Conservation (phyloP, 35 echinoderm and acorn worm genomes). For the Heliocidaris tuberculata region DNA sequence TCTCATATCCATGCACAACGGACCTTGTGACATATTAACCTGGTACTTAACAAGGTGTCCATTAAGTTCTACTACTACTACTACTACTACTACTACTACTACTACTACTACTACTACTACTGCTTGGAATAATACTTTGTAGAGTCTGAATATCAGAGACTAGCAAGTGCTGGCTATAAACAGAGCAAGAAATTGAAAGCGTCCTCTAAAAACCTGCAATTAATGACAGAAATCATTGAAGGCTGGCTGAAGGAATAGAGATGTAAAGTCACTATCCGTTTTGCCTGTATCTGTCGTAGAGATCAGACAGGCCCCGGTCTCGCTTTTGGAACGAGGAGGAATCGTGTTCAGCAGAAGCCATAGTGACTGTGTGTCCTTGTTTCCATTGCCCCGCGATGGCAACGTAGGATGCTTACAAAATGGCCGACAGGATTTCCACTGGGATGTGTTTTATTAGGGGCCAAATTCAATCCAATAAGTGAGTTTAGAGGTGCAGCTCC, state of each 20-base stretch:
- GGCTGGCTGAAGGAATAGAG: not conserved
- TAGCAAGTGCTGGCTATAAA: not conserved
- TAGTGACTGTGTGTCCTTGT: not conserved
- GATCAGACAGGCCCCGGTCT: conserved; percentile 4
- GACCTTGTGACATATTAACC: no score
- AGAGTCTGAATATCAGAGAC: not conserved
- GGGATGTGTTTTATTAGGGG: conserved; percentile 26
- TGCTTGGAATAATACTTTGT: no score
- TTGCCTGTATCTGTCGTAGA: not conserved
- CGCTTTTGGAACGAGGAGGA: not conserved
- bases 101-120: no score
- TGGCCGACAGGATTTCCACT: not conserved
- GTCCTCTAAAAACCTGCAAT: conserved; percentile 1
- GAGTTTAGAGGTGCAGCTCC: not conserved
- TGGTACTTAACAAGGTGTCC: no score
- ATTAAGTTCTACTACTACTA: no score
- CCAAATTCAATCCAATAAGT: conserved; percentile 7
- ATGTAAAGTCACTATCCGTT: conserved; percentile 11
- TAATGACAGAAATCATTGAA: conserved; percentile 18
- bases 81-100: no score
- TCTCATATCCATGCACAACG: no score
- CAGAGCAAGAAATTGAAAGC: conserved; percentile 5
- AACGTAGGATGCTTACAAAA: not conserved
- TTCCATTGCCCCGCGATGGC: not conserved
- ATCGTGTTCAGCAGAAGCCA: not conserved